A percentile compares a stretch with the other conserved stretches of the same genome.
These are phyloP conservation scores for Datnioides undecimradiatus DNA, from an alignment of 2,113 vertebrate genomes.

Conservation along the genomic window DNA sequence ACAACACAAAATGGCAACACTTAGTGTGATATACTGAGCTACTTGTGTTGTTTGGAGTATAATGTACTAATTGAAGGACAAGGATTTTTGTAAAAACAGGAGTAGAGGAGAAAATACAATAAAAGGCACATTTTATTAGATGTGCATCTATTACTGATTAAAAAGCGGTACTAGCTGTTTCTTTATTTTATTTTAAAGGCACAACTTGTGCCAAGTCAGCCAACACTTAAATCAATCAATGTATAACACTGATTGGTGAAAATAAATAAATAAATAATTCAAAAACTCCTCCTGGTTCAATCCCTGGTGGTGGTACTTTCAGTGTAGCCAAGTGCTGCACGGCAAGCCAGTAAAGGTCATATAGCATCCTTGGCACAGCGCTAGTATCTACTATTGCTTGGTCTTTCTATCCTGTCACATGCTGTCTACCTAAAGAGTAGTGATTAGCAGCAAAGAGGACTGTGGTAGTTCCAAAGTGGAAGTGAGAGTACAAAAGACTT, in stretches of 20 bases:
- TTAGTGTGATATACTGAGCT: neutral
- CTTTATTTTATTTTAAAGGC: neutral
- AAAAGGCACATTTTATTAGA: neutral
- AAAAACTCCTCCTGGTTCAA: slow-evolving; percentile 14
- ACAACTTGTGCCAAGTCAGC: neutral
- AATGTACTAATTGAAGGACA: neutral
- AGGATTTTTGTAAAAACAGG: neutral
- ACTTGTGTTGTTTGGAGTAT: neutral
- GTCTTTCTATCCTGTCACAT: slow-evolving; percentile 11
- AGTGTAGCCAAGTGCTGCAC: slow-evolving; percentile 13
- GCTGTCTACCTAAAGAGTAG: neutral
- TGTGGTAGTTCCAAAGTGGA: neutral
- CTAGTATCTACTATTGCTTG: neutral
- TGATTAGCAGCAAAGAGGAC: neutral
- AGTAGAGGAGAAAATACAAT: neutral
- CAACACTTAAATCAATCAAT: slow-evolving; percentile 14
- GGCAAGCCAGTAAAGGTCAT: slow-evolving; percentile 23
- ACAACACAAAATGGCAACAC: neutral
- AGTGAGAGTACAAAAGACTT: neutral
- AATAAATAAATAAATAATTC: neutral
- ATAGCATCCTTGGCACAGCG: slow-evolving; percentile 15
- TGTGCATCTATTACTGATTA: neutral
- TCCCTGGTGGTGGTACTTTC: slow-evolving; percentile 5
- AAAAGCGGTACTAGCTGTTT: neutral
- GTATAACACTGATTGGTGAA: neutral